These are phyloP conservation scores for Euura lappo DNA, from an alignment of 1,140 invertebrate species.

Conservation along the genomic window DNA sequence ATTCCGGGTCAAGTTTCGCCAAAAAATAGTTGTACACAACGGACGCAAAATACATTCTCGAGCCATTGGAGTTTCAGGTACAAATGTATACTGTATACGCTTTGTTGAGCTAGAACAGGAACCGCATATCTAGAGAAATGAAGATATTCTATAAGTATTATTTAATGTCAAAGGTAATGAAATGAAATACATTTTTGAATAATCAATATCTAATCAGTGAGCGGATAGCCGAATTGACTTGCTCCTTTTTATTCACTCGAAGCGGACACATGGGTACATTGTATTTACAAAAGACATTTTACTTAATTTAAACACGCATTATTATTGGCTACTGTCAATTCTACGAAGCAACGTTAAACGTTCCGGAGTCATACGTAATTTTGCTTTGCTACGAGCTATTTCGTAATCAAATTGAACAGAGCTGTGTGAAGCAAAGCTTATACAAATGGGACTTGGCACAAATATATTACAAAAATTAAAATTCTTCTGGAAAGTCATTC, in stretches of 20 bases:
- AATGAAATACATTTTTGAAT: background rate
- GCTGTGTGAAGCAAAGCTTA: too few species aligned
- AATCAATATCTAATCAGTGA: background rate
- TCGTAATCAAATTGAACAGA: too few species aligned
- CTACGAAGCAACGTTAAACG: background rate
- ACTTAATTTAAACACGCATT: background rate
- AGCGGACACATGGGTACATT: background rate
- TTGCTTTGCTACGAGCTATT: too few species aligned
- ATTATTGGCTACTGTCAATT: background rate
- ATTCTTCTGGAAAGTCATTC: too few species aligned
- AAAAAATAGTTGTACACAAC: too few species aligned
- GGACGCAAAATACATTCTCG: too few species aligned
- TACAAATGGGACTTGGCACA: too few species aligned
- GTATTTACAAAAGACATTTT: constrained; percentile 4
- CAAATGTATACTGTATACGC: background rate
- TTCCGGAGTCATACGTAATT: too few species aligned
- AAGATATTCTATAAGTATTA: background rate
- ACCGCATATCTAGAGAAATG: background rate
- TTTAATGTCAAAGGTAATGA: background rate
- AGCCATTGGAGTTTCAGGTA: constrained; percentile 2
- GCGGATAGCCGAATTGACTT: background rate
- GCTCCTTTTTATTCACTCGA: background rate
- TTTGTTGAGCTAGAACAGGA: background rate
- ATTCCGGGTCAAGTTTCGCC: too few species aligned
- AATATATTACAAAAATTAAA: too few species aligned